Percentiles rank a stretch among this genome's conserved stretches.
These are phyloP conservation scores for Marmota flaviventris DNA, from an alignment of 2,113 vertebrate genomes.

Conservation along the genomic window DNA sequence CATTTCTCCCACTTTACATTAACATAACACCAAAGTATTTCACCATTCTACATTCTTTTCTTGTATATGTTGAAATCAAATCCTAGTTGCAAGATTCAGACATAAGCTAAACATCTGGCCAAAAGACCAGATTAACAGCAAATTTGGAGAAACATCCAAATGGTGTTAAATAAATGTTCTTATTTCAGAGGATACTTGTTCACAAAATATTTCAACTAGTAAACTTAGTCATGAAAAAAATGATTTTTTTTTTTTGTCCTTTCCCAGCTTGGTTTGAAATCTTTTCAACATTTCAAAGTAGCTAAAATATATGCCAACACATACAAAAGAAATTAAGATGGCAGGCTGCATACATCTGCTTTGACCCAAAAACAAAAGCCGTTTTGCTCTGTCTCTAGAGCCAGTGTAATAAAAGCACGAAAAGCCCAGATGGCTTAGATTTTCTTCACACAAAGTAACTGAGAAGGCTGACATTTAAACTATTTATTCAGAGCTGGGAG, in stretches of 20 bases:
- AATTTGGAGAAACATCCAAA: slow-evolving; percentile 43
- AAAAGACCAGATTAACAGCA: slow-evolving; percentile 11
- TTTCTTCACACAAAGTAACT: slow-evolving; percentile 75
- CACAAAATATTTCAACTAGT: slow-evolving; percentile 74
- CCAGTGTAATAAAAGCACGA: slow-evolving; percentile 73
- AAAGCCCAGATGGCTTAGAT: slow-evolving; percentile 86
- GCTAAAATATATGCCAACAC: slow-evolving; percentile 76
- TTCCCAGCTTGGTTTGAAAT: slow-evolving; percentile 58
- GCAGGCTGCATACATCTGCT: slow-evolving; percentile 84
- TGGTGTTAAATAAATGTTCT: slow-evolving; percentile 58
- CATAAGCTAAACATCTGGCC: slow-evolving; percentile 37
- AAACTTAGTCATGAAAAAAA: slow-evolving; percentile 36
- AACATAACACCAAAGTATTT: neutral
- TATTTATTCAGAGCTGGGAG: slow-evolving; percentile 63
- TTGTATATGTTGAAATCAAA: neutral
- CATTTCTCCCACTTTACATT: neutral
- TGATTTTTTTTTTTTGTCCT: slow-evolving; percentile 48
- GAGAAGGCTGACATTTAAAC: slow-evolving; percentile 78
- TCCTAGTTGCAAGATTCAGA: neutral
- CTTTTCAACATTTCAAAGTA: slow-evolving; percentile 79
- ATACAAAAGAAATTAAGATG: slow-evolving; percentile 84
- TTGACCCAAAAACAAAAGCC: slow-evolving; percentile 87
- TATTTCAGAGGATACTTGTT: slow-evolving; percentile 56
- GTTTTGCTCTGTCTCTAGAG: slow-evolving; percentile 75
- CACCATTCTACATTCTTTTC: neutral